Percentiles rank a stretch among this genome's conserved stretches.
Conservation (phyloP, 2,113 vertebrate species). For the Choloepus hoffmanni region DNA sequence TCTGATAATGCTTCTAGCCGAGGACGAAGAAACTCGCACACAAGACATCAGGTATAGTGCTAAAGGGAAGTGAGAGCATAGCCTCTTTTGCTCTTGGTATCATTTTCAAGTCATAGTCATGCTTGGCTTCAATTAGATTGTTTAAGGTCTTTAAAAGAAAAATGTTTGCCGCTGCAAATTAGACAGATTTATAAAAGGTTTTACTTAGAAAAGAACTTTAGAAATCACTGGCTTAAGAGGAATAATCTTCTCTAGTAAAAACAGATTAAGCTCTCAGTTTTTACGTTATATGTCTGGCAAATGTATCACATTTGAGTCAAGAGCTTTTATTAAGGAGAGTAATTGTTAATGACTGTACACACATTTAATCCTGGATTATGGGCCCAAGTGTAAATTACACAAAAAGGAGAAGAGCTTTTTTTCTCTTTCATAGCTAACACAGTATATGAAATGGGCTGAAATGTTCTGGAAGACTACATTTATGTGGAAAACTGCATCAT, state of each 20-base stretch:
- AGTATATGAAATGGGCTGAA: neutral
- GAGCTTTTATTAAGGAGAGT: neutral
- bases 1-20: slow-evolving; percentile 93
- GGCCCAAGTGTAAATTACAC: neutral
- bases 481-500: neutral
- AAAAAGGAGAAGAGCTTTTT: neutral
- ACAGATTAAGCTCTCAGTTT: neutral
- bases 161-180: slow-evolving; percentile 87
- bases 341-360: neutral
- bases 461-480: slow-evolving; percentile 18
- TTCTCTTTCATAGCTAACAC: neutral
- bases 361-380: neutral
- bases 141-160: slow-evolving; percentile 78
- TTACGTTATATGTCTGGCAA: neutral
- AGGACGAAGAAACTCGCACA: slow-evolving; percentile 99
- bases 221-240: slow-evolving; percentile 44
- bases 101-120: slow-evolving; percentile 66
- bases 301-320: neutral
- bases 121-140: slow-evolving; percentile 77
- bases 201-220: slow-evolving; percentile 44
- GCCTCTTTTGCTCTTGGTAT: slow-evolving; percentile 39
- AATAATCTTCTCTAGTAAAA: slow-evolving; percentile 34
- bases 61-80: slow-evolving; percentile 71
- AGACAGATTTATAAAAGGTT: neutral
- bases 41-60: slow-evolving; percentile 97